Percentiles rank a stretch among this genome's conserved stretches.
These are phyloP conservation scores for Mystacides longicornis DNA, from an alignment of 2,888 invertebrate genomes.

Conservation along the genomic window DNA sequence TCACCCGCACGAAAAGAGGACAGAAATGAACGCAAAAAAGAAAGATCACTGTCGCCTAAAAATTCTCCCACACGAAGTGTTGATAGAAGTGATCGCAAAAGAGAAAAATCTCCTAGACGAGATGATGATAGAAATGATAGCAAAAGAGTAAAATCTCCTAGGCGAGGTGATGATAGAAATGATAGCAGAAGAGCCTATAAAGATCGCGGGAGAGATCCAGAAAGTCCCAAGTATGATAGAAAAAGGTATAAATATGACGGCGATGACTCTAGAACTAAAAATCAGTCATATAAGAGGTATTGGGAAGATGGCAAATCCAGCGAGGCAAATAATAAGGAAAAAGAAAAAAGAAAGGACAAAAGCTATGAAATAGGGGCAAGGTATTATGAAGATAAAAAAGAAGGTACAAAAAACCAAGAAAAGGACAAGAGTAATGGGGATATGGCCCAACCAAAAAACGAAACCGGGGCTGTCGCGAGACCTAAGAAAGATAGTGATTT, in stretches of 20 bases:
- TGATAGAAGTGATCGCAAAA: too few species aligned
- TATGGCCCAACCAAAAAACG: background rate
- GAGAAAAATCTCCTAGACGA: too few species aligned
- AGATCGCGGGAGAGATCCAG: background rate
- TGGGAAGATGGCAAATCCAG: conserved; percentile 17
- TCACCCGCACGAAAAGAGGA: too few species aligned
- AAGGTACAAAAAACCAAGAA: conserved; percentile 9
- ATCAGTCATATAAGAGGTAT: conserved; percentile 18
- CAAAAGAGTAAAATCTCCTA: conserved; percentile 2
- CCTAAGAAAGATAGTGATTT: conserved; percentile 50
- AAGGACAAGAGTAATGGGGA: background rate
- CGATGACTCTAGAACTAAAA: conserved; percentile 11
- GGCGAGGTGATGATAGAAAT: background rate
- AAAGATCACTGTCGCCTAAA: too few species aligned
- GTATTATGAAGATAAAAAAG: conserved; percentile 24
- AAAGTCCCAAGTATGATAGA: background rate
- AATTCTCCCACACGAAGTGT: too few species aligned
- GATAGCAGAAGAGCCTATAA: conserved; percentile 1
- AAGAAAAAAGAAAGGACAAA: conserved; percentile 7
- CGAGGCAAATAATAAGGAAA: too few species aligned
- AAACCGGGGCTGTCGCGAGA: background rate
- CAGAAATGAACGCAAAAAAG: too few species aligned
- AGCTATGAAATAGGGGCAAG: conserved; percentile 25
- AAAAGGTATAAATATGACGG: conserved; percentile 8
- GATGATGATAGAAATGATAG: too few species aligned